phyloP scores from a whole-genome alignment of 2,113 vertebrate genomes.

The Capreolus pygargus region DNA sequence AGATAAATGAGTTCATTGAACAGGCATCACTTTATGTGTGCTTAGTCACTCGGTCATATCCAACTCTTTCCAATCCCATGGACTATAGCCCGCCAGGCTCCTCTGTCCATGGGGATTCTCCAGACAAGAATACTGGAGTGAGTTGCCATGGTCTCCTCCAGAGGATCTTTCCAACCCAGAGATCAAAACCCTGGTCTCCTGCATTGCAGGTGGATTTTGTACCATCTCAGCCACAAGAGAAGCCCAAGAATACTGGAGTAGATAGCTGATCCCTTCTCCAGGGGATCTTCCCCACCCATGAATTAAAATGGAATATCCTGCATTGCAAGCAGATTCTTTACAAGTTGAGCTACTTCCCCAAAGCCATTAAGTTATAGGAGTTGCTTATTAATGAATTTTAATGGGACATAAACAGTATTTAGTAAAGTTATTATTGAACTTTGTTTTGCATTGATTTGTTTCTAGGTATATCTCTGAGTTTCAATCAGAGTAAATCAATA shows the following conservation, averaged over 20 bases:
- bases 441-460: neutral
- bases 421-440: neutral
- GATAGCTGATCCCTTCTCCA: neutral
- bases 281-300: neutral
- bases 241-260: neutral
- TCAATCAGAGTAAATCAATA: neutral
- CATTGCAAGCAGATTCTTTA: neutral
- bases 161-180: neutral
- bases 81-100: rapidly evolving
- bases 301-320: neutral
- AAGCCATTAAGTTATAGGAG: neutral
- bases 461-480: neutral
- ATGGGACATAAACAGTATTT: neutral
- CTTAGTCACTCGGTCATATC: neutral
- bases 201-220: neutral
- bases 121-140: neutral
- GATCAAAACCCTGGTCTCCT: neutral
- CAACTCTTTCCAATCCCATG: neutral
- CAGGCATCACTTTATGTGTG: neutral
- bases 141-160: neutral
- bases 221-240: neutral
- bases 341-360: neutral
- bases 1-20: neutral
- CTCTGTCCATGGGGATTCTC: neutral
- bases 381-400: neutral